These are phyloP conservation scores for Numenius arquata DNA, from an alignment of 2,113 vertebrate species.

Conservation along the genomic window DNA sequence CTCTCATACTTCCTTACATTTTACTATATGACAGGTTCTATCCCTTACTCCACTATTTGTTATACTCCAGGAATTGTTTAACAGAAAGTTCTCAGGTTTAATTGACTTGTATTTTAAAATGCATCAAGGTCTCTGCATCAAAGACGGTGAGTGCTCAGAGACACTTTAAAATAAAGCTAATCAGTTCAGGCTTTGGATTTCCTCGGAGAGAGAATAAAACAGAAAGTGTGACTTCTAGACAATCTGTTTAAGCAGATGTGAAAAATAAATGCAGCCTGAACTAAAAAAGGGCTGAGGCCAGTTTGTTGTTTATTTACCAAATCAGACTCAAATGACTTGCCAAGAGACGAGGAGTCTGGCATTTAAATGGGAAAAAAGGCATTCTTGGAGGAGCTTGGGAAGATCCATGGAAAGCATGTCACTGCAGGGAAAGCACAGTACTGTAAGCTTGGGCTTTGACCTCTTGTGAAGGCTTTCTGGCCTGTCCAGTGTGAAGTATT, in stretches of 20 bases:
- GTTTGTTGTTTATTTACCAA: slow-evolving; percentile 33
- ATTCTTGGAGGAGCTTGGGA: neutral
- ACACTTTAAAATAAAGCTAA: neutral
- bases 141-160: neutral
- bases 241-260: slow-evolving; percentile 36
- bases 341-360: neutral
- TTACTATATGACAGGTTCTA: neutral
- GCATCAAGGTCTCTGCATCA: neutral
- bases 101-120: neutral
- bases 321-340: neutral
- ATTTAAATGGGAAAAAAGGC: neutral
- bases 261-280: slow-evolving; percentile 13
- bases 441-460: neutral
- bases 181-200: neutral
- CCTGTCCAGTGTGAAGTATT: neutral
- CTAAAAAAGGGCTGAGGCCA: neutral
- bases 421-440: neutral
- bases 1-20: neutral
- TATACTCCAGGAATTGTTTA: neutral
- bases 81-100: neutral
- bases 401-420: neutral
- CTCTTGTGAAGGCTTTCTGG: neutral
- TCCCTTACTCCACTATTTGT: neutral
- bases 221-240: slow-evolving; percentile 1
- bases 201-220: neutral